These are phyloP conservation scores for Cyclargus thomasi DNA, from an alignment of 1,140 invertebrate species.

Conservation along the genomic window DNA sequence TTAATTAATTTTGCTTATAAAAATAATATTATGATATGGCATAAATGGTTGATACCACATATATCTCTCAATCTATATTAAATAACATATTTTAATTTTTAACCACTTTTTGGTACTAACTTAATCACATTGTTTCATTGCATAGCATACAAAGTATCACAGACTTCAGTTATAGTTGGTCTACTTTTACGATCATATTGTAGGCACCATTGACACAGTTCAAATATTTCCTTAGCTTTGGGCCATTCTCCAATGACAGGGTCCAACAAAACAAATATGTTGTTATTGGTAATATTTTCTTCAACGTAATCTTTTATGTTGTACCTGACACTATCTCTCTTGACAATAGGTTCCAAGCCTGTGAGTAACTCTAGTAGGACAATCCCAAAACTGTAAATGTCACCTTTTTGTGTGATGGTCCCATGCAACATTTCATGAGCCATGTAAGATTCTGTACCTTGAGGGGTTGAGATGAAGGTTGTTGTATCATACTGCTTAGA, in stretches of 20 bases:
- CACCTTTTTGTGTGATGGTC: slow-evolving; percentile 83
- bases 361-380: slow-evolving; percentile 84
- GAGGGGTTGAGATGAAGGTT: slow-evolving; percentile 73
- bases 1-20: too few relatives aligned
- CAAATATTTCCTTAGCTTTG: slow-evolving; percentile 47
- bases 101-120: too few relatives aligned
- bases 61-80: too few relatives aligned
- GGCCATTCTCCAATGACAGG: slow-evolving; percentile 40
- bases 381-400: slow-evolving; percentile 86
- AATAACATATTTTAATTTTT: too few relatives aligned
- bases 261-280: slow-evolving; percentile 47
- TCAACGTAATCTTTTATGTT: slow-evolving; percentile 57
- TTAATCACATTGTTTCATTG: neutral
- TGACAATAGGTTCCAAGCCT: slow-evolving; percentile 78
- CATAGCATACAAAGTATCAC: slow-evolving; percentile 34
- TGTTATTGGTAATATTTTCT: slow-evolving; percentile 38
- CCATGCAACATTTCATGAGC: slow-evolving; percentile 83
- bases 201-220: slow-evolving; percentile 46
- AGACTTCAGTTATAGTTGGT: slow-evolving; percentile 48
- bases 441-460: slow-evolving; percentile 86
- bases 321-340: slow-evolving; percentile 39
- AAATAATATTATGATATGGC: too few relatives aligned
- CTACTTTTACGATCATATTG: slow-evolving; percentile 40
- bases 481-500: slow-evolving; percentile 76
- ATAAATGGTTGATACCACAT: too few relatives aligned